Conservation (phyloP, 2,113 vertebrate genomes). For the Chaetops frenatus region DNA sequence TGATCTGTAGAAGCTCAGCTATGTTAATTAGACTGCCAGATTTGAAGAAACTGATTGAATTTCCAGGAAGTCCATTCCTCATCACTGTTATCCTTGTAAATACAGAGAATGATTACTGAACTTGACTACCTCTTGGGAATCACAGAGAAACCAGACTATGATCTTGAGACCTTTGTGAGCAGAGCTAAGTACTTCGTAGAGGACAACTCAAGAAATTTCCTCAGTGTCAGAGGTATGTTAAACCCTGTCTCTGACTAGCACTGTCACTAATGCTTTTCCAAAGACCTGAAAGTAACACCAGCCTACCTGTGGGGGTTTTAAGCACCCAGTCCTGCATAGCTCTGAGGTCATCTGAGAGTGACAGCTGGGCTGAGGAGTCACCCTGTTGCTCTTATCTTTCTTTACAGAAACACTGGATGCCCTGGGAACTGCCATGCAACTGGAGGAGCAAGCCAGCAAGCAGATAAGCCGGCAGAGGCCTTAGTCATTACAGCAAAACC, state of each 20-base stretch:
- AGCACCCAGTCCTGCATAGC: neutral
- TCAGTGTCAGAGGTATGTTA: constrained; percentile 60
- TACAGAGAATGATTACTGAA: constrained; percentile 47
- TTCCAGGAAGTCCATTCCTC: neutral
- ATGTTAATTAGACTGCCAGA: neutral
- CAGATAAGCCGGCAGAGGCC: constrained; percentile 60
- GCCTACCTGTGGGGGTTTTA: neutral
- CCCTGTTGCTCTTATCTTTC: neutral
- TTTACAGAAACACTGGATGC: constrained; percentile 65
- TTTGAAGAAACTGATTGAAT: neutral
- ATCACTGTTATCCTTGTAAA: neutral
- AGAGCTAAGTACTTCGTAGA: constrained; percentile 58
- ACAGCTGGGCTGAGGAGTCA: neutral
- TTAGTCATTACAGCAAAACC: constrained; percentile 42
- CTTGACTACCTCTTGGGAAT: constrained; percentile 68
- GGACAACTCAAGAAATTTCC: constrained; percentile 51
- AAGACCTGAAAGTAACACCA: neutral
- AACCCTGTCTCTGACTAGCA: neutral
- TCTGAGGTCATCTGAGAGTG: neutral
- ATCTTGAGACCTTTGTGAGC: constrained; percentile 71
- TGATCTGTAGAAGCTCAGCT: neutral
- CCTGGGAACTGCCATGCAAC: constrained; percentile 69
- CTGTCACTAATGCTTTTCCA: neutral
- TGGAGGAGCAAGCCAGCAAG: constrained; percentile 76
- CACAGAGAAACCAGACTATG: constrained; percentile 71